A percentile compares a stretch with the other conserved stretches of the same genome.
phyloP scores from a whole-genome alignment of 2,797 vertebrate genomes.

The Harpagifer antarcticus region DNA sequence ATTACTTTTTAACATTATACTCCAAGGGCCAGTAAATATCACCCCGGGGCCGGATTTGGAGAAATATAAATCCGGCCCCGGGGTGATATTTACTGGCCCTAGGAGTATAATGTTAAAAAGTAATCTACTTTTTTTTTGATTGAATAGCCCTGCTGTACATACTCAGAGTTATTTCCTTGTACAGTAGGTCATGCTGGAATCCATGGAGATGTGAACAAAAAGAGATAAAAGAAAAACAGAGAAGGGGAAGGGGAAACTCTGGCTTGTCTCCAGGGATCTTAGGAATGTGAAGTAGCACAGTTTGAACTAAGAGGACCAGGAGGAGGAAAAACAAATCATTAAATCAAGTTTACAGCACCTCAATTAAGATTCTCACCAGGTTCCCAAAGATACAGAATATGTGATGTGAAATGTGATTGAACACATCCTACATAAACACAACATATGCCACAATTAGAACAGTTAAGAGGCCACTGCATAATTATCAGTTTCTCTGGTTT shows the following conservation, averaged over 20 bases:
- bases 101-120: too few relatives aligned
- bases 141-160: background rate
- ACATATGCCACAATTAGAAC: background rate
- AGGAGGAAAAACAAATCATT: constrained; percentile 37
- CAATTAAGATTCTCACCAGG: constrained; percentile 24
- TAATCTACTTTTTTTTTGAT: too few relatives aligned
- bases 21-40: too few relatives aligned
- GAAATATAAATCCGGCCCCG: too few relatives aligned
- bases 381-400: constrained; percentile 9
- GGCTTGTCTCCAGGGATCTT: constrained; percentile 16
- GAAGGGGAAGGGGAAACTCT: constrained; percentile 11
- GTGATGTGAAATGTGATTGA: background rate
- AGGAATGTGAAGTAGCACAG: constrained; percentile 41
- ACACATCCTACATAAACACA: background rate
- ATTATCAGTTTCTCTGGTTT: too few relatives aligned
- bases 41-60: too few relatives aligned
- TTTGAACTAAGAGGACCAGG: constrained; percentile 2
- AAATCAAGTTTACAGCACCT: constrained; percentile 38
- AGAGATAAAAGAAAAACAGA: background rate
- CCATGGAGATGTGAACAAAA: background rate
- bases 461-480: too few relatives aligned
- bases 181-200: background rate
- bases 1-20: too few relatives aligned
- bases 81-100: too few relatives aligned
- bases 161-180: background rate